Evolutionary conservation across 2,888 invertebrate species (phyloP), one percentile per base, ranked within the genome.

Genomic region (Eurytoma adleriae): DNA sequence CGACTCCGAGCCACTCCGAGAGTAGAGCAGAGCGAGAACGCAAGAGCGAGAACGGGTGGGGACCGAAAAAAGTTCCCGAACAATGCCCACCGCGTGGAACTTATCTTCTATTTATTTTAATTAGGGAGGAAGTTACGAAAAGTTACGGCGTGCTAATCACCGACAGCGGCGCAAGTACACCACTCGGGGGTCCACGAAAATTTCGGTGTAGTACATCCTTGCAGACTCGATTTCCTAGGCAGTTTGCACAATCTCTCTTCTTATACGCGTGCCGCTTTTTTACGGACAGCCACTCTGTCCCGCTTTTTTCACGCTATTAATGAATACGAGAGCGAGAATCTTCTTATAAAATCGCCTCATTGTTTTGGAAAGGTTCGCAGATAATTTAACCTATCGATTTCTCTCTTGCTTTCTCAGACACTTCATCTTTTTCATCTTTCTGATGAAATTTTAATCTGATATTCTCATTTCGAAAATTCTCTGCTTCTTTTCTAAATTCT

Each of bases 41-140:
- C 30, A 20, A 68, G 14, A 27, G 52, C n/a, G 24, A 13, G 10
- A 30, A 27, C 5, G 20, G 50, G 50, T 13, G 24, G 54, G 40
- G 78, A 50, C 50, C 64, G n/a, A 75, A 78, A 80, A 86, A 85
- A 84, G 84, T 84, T 80, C 79, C 71, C 82, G 83, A 89, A 89
- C 88, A 88, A 89, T 89, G 84, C 86, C 80, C 73, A 73, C 61
- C 80, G 84, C 85, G 81, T 84, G 84, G 84, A 84, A 83, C 86
- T 87, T 88, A 88, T 88, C 88, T 89, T 83, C 84, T 84, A 84
- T 85, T 87, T 84, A 86, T 87, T 88, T 88, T 89, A 89, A 89
- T 89, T 88, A 87, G 84, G 76, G 82, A 89, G 89, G 89, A 89
- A 87, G 87, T 89, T 89, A 88, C 89, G 88, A 89, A 89, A 86